Evolutionary conservation across 2,888 invertebrate genomes (phyloP), one percentile per base, ranked within the genome.

Genomic region (Eilema griseolum): DNA sequence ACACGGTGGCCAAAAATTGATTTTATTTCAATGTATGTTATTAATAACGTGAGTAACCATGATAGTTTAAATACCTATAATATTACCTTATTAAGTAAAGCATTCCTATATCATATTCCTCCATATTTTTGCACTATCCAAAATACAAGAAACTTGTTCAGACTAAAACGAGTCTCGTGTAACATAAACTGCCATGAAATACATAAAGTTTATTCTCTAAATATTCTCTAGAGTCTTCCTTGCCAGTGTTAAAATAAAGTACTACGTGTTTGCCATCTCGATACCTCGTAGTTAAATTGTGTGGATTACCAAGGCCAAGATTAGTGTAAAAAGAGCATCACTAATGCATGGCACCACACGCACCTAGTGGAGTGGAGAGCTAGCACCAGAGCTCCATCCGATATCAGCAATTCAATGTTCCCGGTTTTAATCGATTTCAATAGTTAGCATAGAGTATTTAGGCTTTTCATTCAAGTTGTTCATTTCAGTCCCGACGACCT

Each of bases 201-300:
- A 90, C 88, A 89, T 91, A 88, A 92, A 94, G 94, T 94, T 94
- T 94, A 89, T 92, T 92, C 91, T 91, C 91, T 92, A 94, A 94
- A 94, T 94, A 95, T 94, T 90, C 94, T 87, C 90, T 72, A 79
- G 91, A 90, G 89, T 90, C 89, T 90, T 80, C 88, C 85, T 66
- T 85, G 80, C 83, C 80, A 82, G 83, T 81, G 81, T 81, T 76
- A 76, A 88, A 86, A 86, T 86, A 82, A 71, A 77, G 81, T 90
- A 92, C 89, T 74, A 88, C 82, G 82, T 71, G 84, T 73, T 68
- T 61, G 20, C 61, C 57, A 67, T 26, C 20, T 66, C 60, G 23
- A 61, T 46, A 28, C 46, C 20, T 46, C 8, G 16, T 37, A 12
- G 37, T 37, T 3, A 37, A 37, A 14, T 37, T 37, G 8, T 33